phyloP scores from a whole-genome alignment of 1,140 invertebrate genomes.

The Rhagoletis pomonella region DNA sequence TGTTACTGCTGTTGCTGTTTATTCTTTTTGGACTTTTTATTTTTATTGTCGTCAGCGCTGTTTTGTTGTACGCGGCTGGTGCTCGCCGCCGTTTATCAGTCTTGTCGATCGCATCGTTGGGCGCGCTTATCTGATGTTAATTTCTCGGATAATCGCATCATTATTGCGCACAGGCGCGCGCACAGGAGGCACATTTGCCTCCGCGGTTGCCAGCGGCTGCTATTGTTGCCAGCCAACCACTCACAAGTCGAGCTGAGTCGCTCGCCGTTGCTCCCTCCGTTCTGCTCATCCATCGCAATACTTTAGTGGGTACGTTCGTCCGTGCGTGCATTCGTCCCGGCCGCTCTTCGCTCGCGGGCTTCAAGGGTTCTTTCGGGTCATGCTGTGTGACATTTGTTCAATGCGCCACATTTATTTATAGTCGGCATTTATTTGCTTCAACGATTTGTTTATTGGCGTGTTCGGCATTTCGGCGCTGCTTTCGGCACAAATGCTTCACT shows the following conservation, averaged over 20 bases:
- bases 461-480: slow-evolving; percentile 37
- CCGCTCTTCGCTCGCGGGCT: neutral
- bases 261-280: neutral
- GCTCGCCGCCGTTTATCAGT: slow-evolving; percentile 38
- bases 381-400: slow-evolving; percentile 52
- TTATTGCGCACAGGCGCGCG: slow-evolving; percentile 49
- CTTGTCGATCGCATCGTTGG: slow-evolving; percentile 48
- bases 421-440: slow-evolving; percentile 51
- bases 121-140: slow-evolving; percentile 52
- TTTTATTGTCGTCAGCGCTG: neutral
- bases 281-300: neutral
- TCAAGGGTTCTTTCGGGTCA: slow-evolving; percentile 44
- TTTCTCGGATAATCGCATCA: slow-evolving; percentile 52
- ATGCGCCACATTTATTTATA: slow-evolving; percentile 51
- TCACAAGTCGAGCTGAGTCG: neutral
- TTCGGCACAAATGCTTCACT: neutral
- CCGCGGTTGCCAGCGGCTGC: slow-evolving; percentile 44
- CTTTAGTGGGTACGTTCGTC: neutral
- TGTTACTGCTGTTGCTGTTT: neutral
- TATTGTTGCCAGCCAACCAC: neutral
- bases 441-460: slow-evolving; percentile 50
- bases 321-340: neutral
- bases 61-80: slow-evolving; percentile 9
- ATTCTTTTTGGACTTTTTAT: no score
- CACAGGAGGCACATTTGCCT: slow-evolving; percentile 48